Conservation (phyloP, 1,140 invertebrate genomes). For the Oscheius sp. region DNA sequence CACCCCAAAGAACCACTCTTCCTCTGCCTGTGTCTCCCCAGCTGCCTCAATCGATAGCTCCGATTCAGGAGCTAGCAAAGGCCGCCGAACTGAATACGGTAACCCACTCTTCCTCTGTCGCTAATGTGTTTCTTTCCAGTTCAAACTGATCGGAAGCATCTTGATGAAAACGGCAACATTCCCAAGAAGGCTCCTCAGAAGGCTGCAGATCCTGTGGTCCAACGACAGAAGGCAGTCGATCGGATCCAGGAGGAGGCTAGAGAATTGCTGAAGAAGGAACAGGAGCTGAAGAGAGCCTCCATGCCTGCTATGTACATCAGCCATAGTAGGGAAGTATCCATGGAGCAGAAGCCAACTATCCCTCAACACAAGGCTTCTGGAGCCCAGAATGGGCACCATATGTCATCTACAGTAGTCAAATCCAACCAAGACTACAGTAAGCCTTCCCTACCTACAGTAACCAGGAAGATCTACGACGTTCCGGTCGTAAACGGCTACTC, state of each 20-base stretch:
- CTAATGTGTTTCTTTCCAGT: too few species aligned
- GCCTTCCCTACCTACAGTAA: too few species aligned
- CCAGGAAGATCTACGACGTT: too few species aligned
- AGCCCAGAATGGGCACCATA: too few species aligned
- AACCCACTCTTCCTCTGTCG: neutral
- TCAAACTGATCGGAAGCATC: too few species aligned
- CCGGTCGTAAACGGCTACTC: too few species aligned
- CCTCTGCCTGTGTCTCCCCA: neutral
- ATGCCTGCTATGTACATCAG: neutral
- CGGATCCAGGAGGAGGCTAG: neutral
- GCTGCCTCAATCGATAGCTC: neutral
- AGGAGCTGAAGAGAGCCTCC: neutral
- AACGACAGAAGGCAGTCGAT: neutral
- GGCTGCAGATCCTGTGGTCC: neutral
- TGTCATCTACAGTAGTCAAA: too few species aligned
- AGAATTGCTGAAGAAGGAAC: neutral
- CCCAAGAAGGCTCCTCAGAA: neutral
- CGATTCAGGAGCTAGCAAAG: neutral
- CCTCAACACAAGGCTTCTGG: too few species aligned
- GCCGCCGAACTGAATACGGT: neutral
- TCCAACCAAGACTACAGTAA: too few species aligned
- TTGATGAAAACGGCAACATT: neutral
- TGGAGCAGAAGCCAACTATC: too few species aligned
- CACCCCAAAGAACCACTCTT: neutral
- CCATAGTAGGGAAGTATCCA: neutral